These are phyloP conservation scores for Ceyx melanurus DNA, from an alignment of 2,113 vertebrate species.

Conservation along the genomic window DNA sequence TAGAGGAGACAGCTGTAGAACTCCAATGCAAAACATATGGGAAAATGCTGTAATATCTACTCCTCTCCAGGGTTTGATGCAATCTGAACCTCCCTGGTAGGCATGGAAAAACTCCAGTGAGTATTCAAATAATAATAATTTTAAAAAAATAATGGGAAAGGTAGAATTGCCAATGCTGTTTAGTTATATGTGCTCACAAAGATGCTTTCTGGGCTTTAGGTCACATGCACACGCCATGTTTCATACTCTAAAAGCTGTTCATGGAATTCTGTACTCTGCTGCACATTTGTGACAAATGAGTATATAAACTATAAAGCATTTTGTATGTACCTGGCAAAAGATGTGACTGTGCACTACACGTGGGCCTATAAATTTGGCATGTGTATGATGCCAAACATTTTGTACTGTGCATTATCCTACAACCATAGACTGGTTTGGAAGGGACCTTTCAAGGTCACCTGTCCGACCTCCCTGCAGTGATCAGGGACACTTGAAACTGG, in stretches of 20 bases:
- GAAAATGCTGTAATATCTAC: not conserved
- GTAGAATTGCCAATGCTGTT: not conserved
- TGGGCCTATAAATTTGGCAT: not conserved
- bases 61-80: not conserved
- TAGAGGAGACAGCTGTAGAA: not conserved
- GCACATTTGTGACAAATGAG: not conserved
- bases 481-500: not conserved
- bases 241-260: not conserved
- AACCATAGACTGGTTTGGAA: too few relatives aligned
- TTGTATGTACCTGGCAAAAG: not conserved
- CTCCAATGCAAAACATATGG: not conserved
- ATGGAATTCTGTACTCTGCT: not conserved
- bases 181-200: not conserved
- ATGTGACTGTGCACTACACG: not conserved
- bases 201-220: not conserved
- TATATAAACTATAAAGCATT: not conserved
- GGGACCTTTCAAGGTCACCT: too few relatives aligned
- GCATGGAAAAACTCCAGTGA: not conserved
- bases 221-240: rapidly evolving
- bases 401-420: not conserved
- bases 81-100: not conserved
- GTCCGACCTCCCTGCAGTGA: not conserved
- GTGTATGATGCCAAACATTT: not conserved
- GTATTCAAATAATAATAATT: not conserved
- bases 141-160: not conserved